Evolutionary conservation across 2,113 vertebrate species (phyloP), one percentile per base, ranked within the genome.

Genomic region (Phyllostomus discolor): DNA sequence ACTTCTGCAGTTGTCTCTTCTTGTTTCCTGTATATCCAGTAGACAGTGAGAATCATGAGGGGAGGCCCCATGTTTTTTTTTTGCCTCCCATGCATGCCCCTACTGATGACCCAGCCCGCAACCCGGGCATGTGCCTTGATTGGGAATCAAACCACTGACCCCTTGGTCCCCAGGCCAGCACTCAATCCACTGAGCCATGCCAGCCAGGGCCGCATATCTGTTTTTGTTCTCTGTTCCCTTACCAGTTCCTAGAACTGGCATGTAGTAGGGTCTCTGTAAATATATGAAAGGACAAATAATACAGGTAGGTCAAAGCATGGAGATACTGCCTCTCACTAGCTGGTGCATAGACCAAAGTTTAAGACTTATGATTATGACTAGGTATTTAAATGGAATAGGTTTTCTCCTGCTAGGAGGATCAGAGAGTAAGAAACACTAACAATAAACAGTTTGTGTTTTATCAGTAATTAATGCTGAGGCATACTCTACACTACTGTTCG

Each of bases 401-500:
- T 91, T 62, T 91, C 4, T 62, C n/a, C 41, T 90, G 76, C 73
- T 79, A 90, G 43, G 43, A 88, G 50, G 19, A 91, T 67, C 48
- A 91, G 35, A 94, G 19, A 94, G 76, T 78, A 86, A 86, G 22
- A 83, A 92, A 72, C 20, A 86, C 41, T 86, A 90, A 95, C 19
- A 96, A 90, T 69, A 95, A 69, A 81, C 33, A 83, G 67, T n/a
- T 73, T 31, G 33, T 84, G 20, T 91, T 82, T 94, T 67, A 91
- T n/a, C 91, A 35, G 70, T 78, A 94, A 81, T 52, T 78, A 76
- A 59, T 57, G n/a, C 28, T 59, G 38, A 97, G 6, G 48, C 10
- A 1, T 84, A 84, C 41, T 94, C 52, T 26, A 80, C 0, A 64
- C 19, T 67, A 79, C 24, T 95, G 5, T 59, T 96, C 20, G 69